Conservation (phyloP, 1,140 invertebrate genomes). For the Tribolium madens region DNA sequence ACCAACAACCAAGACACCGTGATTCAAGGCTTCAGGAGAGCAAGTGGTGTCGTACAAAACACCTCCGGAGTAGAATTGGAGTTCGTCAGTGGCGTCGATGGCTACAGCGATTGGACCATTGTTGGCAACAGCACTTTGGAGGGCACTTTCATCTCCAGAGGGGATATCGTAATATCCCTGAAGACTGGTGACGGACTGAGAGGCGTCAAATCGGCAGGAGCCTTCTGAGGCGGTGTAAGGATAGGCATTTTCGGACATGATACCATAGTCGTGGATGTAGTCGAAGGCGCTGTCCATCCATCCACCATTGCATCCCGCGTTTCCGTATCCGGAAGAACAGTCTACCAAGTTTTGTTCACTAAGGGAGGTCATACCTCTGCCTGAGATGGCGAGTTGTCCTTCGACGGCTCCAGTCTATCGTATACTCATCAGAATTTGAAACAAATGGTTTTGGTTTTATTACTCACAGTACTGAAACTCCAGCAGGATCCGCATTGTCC, state of each 20-base stretch:
- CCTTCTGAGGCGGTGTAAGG: constrained; percentile 1
- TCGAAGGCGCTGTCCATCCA: constrained; percentile 29
- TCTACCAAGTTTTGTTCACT: constrained; percentile 63
- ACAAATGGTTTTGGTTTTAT: neutral
- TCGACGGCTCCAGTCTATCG: neutral
- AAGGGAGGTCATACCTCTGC: neutral
- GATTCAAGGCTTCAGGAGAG: constrained; percentile 25
- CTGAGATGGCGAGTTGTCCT: neutral
- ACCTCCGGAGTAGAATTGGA: constrained; percentile 47
- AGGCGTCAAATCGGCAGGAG: neutral
- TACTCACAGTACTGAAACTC: constrained; percentile 84
- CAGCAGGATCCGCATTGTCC: constrained; percentile 92
- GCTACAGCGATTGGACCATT: constrained; percentile 88
- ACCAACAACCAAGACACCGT: constrained; percentile 51
- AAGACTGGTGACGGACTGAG: constrained; percentile 68
- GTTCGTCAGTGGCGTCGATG: constrained; percentile 81
- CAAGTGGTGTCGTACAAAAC: constrained; percentile 37
- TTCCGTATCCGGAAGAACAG: constrained; percentile 70
- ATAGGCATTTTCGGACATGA: neutral
- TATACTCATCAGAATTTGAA: constrained; percentile 56
- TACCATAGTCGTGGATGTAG: constrained; percentile 4
- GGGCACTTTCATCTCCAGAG: constrained; percentile 74
- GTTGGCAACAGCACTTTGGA: constrained; percentile 81
- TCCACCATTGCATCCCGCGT: constrained; percentile 56
- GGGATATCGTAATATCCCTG: constrained; percentile 71